Conservation (phyloP, 92 coral and sea anemone genomes). For the Anthopleura xanthogrammica region DNA sequence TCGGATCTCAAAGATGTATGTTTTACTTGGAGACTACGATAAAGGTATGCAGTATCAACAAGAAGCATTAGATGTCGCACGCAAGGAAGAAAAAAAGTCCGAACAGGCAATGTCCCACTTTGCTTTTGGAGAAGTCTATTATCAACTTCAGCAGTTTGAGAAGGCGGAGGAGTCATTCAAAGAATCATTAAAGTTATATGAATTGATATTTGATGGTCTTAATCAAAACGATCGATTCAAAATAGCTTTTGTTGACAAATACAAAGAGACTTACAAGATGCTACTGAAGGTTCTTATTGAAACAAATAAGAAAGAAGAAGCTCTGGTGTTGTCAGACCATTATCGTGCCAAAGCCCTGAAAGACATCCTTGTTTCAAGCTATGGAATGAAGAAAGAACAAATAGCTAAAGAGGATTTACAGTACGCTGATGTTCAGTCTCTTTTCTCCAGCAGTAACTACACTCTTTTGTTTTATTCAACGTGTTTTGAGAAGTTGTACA, state of each 20-base stretch:
- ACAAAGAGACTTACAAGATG: background rate
- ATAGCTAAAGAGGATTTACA: background rate
- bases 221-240: background rate
- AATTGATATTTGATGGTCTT: background rate
- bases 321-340: background rate
- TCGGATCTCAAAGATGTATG: too few relatives aligned
- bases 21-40: background rate
- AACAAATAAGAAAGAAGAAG: background rate
- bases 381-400: background rate
- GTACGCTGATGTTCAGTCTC: slow-evolving; percentile 2
- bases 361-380: slow-evolving; percentile 5
- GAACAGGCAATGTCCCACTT: background rate
- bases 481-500: background rate
- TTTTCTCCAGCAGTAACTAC: background rate
- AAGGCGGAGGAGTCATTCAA: background rate
- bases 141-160: background rate
- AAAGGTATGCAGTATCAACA: too few relatives aligned
- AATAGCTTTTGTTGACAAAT: background rate
- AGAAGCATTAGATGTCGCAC: background rate
- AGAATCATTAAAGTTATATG: background rate
- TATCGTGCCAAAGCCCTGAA: background rate
- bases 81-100: background rate
- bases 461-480: background rate
- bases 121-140: background rate
- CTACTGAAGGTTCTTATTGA: background rate